Evolutionary conservation across 2,113 vertebrate genomes (phyloP), one percentile per base, ranked within the genome.

Genomic region (Stegostoma tigrinum): DNA sequence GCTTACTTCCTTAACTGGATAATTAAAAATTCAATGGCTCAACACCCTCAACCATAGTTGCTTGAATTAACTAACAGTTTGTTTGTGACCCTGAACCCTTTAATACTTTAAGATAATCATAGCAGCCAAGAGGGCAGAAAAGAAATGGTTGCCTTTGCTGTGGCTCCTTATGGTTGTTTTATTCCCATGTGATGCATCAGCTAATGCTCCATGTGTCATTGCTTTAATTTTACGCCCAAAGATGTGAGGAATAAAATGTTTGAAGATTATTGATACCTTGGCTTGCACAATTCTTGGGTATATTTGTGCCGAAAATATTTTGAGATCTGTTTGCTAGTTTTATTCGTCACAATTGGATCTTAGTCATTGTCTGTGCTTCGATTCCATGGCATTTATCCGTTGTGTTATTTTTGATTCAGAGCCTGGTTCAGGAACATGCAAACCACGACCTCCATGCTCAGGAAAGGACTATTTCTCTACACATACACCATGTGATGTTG

Each of bases 381-480:
- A 85, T 91, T 45, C 95, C n/a, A 64, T 96, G 3, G 96, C 95
- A 95, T 83, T 94, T 96, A 96, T 52, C 70, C 90, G 96, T 95
- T 19, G 2, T 42, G 61, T 97, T 55, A 66, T 95, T 86, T 83
- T 48, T 80, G 34, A 96, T 96, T 48, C 96, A 98, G 98, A 96
- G 94, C 96, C 97, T n/a, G 98, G 98, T 70, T 98, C 98, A 1
- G 98, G 97, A 5, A 97, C 97, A 93, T 99, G 99, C 97, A 97
- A 97, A 45, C 80, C 96, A 1, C 98, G 98, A 19, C 98, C 98
- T 0, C 97, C 98, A 38, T 99, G 99, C 97, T 98, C 98, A 0
- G 97, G 97, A 94, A 98, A 98, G 95, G 99, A 99, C 96, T 99
- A 98, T 96, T 99, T 99, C 98, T 99, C 98, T 96, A 99, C 98